Percentiles rank a stretch among this genome's conserved stretches.
Evolutionary conservation across 1,140 invertebrate species (phyloP).

Genomic region (Teleogryllus occipitalis): DNA sequence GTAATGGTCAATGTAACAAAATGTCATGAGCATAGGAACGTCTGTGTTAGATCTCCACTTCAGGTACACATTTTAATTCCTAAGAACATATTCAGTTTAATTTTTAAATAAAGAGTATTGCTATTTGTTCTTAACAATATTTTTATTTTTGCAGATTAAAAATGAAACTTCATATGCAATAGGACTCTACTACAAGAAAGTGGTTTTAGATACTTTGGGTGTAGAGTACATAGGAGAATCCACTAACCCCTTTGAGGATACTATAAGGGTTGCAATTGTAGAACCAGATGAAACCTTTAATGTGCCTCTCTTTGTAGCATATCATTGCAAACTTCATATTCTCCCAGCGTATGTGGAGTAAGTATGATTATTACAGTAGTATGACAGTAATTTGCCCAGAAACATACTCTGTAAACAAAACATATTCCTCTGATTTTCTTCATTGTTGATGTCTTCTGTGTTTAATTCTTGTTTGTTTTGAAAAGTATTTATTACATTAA

Average conservation of each 20-base stretch:
- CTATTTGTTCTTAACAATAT: not conserved
- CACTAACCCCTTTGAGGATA: constrained; percentile 67
- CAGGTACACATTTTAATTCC: constrained; percentile 44
- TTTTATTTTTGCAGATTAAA: constrained; percentile 45
- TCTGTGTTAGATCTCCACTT: constrained; percentile 63
- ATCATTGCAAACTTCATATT: constrained; percentile 67
- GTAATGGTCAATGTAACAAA: constrained; percentile 54
- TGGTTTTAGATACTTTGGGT: constrained; percentile 53
- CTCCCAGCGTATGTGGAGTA: constrained; percentile 65
- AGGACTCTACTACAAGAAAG: constrained; percentile 63
- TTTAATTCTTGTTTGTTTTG: no score
- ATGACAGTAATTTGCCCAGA: not conserved
- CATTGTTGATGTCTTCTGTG: no score
- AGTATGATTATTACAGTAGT: constrained; percentile 35
- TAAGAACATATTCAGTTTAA: not conserved
- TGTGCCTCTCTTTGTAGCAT: constrained; percentile 69
- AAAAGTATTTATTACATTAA: no score
- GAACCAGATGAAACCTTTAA: constrained; percentile 64
- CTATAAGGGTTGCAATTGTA: constrained; percentile 59
- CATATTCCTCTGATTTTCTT: no score
- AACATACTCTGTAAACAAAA: no score
- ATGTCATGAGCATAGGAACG: constrained; percentile 49
- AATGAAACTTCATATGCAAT: constrained; percentile 71
- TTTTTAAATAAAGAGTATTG: not conserved
- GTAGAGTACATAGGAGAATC: constrained; percentile 52